These are phyloP conservation scores for Montipora cactus DNA, from an alignment of 64 coral and sea anemone genomes.

Conservation along the genomic window DNA sequence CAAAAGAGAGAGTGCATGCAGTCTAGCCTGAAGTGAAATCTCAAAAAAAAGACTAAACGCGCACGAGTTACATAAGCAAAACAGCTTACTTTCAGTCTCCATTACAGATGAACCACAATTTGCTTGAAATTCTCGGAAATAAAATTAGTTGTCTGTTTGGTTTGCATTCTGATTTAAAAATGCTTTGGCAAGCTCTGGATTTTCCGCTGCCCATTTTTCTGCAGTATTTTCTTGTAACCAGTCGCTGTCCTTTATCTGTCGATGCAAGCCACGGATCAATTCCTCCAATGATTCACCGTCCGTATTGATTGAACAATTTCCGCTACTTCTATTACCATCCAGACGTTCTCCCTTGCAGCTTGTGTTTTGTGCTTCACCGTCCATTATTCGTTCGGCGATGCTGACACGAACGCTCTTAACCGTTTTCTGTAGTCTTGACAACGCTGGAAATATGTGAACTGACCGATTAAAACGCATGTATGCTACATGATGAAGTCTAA, in stretches of 20 bases:
- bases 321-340: neutral
- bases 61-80: no score
- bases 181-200: constrained; percentile 82
- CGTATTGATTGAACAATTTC: neutral
- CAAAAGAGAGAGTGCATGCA: no score
- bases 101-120: no score
- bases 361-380: neutral
- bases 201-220: constrained; percentile 89
- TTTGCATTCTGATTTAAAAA: constrained; percentile 38
- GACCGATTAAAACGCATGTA: no score
- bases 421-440: constrained; percentile 32
- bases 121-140: neutral
- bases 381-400: neutral
- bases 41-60: no score
- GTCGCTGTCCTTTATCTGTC: constrained; percentile 65
- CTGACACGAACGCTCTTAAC: neutral
- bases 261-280: constrained; percentile 54
- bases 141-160: neutral
- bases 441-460: neutral
- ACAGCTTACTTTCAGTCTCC: no score
- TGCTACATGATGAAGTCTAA: no score
- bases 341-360: neutral
- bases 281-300: constrained; percentile 72
- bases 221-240: constrained; percentile 86
- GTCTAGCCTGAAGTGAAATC: no score